Base-by-base conservation (phyloP, 2,888 invertebrate genomes). In the Hipparchia sbordonii region DNA sequence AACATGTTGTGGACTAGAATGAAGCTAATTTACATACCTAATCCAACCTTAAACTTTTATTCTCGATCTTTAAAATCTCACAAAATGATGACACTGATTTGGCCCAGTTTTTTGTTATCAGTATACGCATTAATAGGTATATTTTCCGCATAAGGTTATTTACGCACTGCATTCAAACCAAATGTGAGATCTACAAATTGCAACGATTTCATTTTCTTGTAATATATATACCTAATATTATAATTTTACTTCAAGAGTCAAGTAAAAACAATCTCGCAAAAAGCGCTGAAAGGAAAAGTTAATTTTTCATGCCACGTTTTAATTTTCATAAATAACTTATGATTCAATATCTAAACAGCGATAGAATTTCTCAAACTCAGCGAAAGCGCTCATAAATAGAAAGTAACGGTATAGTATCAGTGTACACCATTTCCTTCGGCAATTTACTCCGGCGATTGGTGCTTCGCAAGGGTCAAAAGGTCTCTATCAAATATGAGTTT, bases 401-500 rank as follows among this genome's bases (percentile, higher is more conserved):
- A 72, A 71, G 71, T 66, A 68, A 71, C 61, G 72, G 51, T 73
- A 71, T 65, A 72, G 73, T 71, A 73, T 72, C 70, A 69, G 71
- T 72, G 71, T 68, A 59, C 69, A 71, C 70, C 74, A 76, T 77
- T 76, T 77, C 76, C 76, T 69, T 71, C 56, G 61, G 77, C 76
- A 76, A 77, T 77, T 76, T 76, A 77, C 76, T 74, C 63, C 59
- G 75, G 62, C 72, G 72, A 77, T 77, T 77, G 73, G 72, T 71
- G 71, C 69, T 74, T 76, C 72, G 73, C 73, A 74, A 76, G 76
- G 77, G 74, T 77, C 77, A 74, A 76, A 74, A 76, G 77, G 74
- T 76, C 77, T 76, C 77, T 76, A 76, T 77, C 76, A 77, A 77
- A 77, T 77, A 77, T 77, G 77, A 77, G 76, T 74, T 77, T 77